Evolutionary conservation across 2,113 vertebrate species (phyloP).

Genomic region (Zapornia atra): DNA sequence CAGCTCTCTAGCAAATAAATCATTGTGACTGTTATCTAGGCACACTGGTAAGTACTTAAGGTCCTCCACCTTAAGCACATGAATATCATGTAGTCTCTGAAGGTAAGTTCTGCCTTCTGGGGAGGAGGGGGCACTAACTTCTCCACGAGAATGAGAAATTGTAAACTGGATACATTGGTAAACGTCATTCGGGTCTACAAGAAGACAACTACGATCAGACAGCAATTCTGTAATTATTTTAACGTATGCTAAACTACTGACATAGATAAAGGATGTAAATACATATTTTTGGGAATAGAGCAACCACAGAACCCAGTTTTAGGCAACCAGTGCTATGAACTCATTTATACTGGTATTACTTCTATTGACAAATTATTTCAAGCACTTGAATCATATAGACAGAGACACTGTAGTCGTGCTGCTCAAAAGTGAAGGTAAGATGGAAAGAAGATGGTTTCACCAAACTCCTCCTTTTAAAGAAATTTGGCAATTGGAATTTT

Average conservation of each 20-base stretch:
- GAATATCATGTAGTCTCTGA: not conserved
- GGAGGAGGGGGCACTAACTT: not conserved
- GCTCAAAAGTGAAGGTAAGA: not conserved
- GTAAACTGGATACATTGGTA: not conserved
- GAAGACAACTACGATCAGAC: not conserved
- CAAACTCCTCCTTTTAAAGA: not conserved
- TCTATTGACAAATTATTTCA: not conserved
- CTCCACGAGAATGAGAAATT: not conserved
- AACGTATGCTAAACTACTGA: not conserved
- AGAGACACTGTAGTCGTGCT: not conserved
- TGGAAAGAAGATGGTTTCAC: not conserved
- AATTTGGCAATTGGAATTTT: too few relatives aligned
- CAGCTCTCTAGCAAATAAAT: not conserved
- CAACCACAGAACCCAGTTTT: not conserved
- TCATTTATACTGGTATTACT: not conserved
- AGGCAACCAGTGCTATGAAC: not conserved
- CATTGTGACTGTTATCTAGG: not conserved
- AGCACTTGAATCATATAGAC: not conserved
- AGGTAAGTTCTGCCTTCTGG: not conserved
- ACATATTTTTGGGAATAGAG: not conserved
- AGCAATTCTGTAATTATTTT: not conserved
- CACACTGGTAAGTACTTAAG: not conserved
- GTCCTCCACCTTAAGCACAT: not conserved
- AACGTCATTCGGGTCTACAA: not conserved
- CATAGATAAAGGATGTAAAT: not conserved